A percentile compares a stretch with the other conserved stretches of the same genome.
Evolutionary conservation across 2,113 vertebrate species (phyloP).

Genomic region (Clupea harengus): DNA sequence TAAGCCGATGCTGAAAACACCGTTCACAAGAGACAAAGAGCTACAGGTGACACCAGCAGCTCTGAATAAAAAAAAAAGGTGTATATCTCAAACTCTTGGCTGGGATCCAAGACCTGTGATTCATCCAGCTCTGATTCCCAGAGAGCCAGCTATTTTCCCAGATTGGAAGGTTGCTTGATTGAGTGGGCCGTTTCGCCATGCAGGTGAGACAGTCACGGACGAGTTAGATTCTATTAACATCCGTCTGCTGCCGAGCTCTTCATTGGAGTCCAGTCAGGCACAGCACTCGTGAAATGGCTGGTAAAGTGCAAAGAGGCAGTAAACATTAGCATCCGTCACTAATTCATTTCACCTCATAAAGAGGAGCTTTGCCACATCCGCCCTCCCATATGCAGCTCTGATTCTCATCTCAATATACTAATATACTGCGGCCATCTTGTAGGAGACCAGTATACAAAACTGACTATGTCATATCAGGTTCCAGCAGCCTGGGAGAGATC

Average conservation of each 20-base stretch:
- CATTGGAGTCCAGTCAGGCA: slow-evolving; percentile 9
- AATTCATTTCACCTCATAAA: slow-evolving; percentile 13
- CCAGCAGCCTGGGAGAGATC: not conserved
- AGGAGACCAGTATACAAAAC: not conserved
- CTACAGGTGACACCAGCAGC: not conserved
- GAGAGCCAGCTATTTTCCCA: not conserved
- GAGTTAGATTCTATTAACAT: not conserved
- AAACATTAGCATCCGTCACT: slow-evolving; percentile 13
- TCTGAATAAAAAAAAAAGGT: not conserved
- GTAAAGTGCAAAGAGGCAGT: slow-evolving; percentile 4
- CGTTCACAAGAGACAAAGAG: not conserved
- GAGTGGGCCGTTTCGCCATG: not conserved
- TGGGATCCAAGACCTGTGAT: not conserved
- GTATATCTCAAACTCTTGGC: not conserved
- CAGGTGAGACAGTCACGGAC: slow-evolving; percentile 9
- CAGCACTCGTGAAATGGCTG: not conserved
- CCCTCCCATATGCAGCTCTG: not conserved
- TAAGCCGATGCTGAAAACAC: not conserved
- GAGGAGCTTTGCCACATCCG: not conserved
- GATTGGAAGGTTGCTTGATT: not conserved
- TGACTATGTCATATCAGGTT: not conserved
- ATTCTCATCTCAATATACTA: not conserved
- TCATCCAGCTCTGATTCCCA: not conserved
- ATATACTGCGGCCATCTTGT: not conserved
- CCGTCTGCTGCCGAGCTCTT: not conserved